phyloP scores from a whole-genome alignment of 2,113 vertebrate genomes.

The Typhlomys cinereus region DNA sequence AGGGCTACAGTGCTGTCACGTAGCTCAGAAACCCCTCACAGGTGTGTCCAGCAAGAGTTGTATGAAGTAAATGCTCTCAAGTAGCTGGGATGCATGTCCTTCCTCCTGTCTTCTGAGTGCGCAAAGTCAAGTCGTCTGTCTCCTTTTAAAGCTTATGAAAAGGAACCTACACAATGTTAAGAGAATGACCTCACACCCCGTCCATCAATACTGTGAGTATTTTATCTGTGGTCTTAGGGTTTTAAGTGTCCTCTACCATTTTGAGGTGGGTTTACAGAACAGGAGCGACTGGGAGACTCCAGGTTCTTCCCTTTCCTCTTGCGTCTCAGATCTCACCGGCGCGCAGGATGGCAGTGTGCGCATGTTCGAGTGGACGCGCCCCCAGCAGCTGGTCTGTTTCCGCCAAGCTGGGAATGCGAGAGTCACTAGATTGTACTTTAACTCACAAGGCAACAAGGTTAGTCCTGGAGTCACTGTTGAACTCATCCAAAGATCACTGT shows the following conservation, averaged over 20 bases:
- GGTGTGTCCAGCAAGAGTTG: neutral
- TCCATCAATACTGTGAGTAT: conserved; percentile 98
- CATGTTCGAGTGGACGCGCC: conserved; percentile 99
- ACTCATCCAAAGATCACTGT: neutral
- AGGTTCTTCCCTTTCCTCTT: neutral
- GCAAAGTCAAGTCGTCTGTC: neutral
- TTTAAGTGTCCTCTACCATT: neutral
- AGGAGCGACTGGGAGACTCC: neutral
- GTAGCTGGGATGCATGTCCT: neutral
- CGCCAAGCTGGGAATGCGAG: conserved; percentile 96
- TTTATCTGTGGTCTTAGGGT: neutral
- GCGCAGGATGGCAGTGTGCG: conserved; percentile 98
- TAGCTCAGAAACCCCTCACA: neutral
- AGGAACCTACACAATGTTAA: conserved; percentile 98
- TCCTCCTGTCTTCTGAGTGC: neutral
- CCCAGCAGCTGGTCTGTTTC: conserved; percentile 97
- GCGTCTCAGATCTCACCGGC: conserved; percentile 93
- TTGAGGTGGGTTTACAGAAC: neutral
- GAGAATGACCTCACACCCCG: conserved; percentile 97
- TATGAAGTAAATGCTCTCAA: neutral
- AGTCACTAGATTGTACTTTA: conserved; percentile 97
- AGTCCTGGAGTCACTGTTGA: conserved; percentile 8
- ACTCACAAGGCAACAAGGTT: conserved; percentile 98
- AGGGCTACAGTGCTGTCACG: neutral
- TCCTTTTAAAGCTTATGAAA: conserved; percentile 94